Percentiles rank a stretch among this genome's conserved stretches.
Conservation (phyloP, 1,140 invertebrate genomes). For the Diploscapter pachys region DNA sequence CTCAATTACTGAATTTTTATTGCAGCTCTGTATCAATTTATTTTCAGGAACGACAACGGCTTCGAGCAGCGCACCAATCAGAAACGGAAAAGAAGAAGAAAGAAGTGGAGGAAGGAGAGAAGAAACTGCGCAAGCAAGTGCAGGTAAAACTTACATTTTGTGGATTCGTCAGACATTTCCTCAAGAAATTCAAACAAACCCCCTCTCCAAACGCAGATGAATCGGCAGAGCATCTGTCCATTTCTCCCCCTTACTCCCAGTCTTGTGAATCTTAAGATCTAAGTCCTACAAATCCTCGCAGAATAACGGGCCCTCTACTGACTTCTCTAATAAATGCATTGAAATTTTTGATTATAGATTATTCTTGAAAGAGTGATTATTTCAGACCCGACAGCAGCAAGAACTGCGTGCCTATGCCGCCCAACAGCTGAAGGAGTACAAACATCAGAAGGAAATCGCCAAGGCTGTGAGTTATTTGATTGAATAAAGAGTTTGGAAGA, state of each 20-base stretch:
- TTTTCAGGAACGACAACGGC: constrained; percentile 79
- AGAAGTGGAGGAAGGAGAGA: constrained; percentile 81
- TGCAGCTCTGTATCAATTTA: background rate
- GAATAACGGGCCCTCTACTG: too few relatives aligned
- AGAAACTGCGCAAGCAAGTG: constrained; percentile 82
- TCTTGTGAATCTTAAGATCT: too few relatives aligned
- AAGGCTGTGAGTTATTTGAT: constrained; percentile 63
- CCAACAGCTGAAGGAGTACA: constrained; percentile 94
- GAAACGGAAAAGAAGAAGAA: constrained; percentile 70
- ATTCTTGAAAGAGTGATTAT: constrained; percentile 57
- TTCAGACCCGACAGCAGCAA: constrained; percentile 72
- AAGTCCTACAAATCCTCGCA: too few relatives aligned
- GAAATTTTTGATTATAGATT: too few relatives aligned
- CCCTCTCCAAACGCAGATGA: too few relatives aligned
- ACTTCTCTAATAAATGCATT: too few relatives aligned
- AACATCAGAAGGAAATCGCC: constrained; percentile 92
- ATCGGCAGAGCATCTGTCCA: too few relatives aligned
- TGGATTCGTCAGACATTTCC: background rate
- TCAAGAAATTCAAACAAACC: too few relatives aligned
- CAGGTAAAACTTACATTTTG: background rate
- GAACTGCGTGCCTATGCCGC: constrained; percentile 82
- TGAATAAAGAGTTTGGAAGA: background rate
- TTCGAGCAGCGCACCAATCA: constrained; percentile 80
- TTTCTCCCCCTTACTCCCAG: too few relatives aligned
- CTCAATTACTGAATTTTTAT: background rate